These are phyloP conservation scores for Leptopilina clavipes DNA, from an alignment of 1,140 invertebrate genomes.

Conservation along the genomic window DNA sequence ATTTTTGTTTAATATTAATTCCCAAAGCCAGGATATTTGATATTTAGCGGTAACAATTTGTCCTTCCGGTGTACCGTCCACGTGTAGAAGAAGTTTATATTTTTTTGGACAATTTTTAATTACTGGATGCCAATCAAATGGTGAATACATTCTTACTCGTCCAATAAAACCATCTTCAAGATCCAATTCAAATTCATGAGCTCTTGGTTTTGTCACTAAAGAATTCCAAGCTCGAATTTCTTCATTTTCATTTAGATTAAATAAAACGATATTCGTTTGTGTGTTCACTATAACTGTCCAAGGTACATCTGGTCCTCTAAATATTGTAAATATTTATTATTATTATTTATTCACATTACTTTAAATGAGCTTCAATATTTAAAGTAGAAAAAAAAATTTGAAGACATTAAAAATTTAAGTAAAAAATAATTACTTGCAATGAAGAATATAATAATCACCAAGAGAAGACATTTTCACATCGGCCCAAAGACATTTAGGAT, in stretches of 20 bases:
- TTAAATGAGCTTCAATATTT: too few relatives aligned
- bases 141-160: background rate
- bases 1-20: background rate
- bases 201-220: background rate
- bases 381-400: background rate
- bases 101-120: background rate
- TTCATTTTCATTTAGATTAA: slow-evolving; percentile 14
- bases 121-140: background rate
- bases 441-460: slow-evolving; percentile 35
- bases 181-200: background rate
- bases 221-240: background rate
- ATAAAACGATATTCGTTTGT: background rate
- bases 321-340: background rate
- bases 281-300: slow-evolving; percentile 38
- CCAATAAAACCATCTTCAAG: background rate
- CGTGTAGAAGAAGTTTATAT: background rate
- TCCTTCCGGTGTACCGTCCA: background rate
- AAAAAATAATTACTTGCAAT: slow-evolving; percentile 40
- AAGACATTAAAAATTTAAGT: background rate
- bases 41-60: background rate
- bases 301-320: slow-evolving; percentile 39
- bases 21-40: slow-evolving; percentile 15
- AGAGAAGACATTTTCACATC: slow-evolving; percentile 34
- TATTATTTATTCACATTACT: background rate
- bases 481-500: slow-evolving; percentile 32